Conservation (phyloP, 2,113 vertebrate genomes). For the Ciconia stormi region DNA sequence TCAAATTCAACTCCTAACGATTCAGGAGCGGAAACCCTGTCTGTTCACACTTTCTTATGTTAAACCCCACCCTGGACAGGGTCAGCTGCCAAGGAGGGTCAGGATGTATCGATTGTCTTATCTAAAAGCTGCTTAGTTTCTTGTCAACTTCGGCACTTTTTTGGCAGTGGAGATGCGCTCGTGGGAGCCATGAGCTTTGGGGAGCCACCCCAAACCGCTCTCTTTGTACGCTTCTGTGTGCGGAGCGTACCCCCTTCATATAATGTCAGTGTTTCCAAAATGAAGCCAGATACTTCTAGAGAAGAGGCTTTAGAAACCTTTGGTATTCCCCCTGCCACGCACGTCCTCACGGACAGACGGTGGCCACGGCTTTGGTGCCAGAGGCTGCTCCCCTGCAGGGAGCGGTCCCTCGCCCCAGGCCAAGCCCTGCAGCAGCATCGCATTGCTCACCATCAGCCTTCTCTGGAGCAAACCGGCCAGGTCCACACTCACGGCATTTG, state of each 20-base stretch:
- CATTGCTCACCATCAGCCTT: neutral
- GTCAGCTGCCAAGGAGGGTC: neutral
- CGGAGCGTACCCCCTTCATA: rapidly evolving
- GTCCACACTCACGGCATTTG: rapidly evolving
- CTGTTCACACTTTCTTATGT: neutral
- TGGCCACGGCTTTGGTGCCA: neutral
- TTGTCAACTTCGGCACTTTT: neutral
- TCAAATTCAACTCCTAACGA: neutral
- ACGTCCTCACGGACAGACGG: rapidly evolving
- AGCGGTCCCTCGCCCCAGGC: neutral
- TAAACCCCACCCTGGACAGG: neutral
- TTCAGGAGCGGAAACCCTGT: neutral
- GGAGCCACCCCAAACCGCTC: neutral
- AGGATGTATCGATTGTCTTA: neutral
- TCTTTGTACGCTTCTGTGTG: rapidly evolving
- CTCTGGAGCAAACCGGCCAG: neutral
- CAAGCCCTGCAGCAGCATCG: neutral
- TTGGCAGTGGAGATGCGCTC: neutral
- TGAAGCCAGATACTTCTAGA: neutral
- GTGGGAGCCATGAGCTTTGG: rapidly evolving
- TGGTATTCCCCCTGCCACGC: rapidly evolving
- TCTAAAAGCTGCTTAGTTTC: neutral
- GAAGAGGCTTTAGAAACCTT: neutral
- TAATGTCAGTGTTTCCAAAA: neutral
- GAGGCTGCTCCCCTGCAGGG: neutral